Evolutionary conservation across 2,888 invertebrate species (phyloP).

Genomic region (Gonocerus acuteangulatus): DNA sequence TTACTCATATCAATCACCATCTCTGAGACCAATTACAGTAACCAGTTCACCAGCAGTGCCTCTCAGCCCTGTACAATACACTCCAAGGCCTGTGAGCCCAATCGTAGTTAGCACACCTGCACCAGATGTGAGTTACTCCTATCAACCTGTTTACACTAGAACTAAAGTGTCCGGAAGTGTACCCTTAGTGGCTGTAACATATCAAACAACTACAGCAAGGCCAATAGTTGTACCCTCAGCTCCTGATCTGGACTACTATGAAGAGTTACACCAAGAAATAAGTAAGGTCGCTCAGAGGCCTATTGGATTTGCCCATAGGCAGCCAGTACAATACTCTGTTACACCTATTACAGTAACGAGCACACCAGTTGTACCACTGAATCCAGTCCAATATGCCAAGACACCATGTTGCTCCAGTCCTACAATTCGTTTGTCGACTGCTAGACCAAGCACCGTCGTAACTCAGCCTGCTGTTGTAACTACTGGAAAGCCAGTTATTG

Average conservation of each 20-base stretch:
- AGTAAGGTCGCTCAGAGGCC: constrained; percentile 2
- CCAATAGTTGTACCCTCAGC: constrained; percentile 3
- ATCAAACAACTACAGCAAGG: background rate
- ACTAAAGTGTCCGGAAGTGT: background rate
- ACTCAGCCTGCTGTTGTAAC: constrained; percentile 10
- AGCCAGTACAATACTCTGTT: constrained; percentile 2
- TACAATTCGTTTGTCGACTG: constrained; percentile 1
- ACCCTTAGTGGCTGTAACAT: background rate
- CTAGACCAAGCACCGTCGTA: constrained; percentile 7
- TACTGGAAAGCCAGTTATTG: constrained; percentile 26
- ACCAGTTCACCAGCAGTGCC: constrained; percentile 32
- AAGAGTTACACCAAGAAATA: constrained; percentile 4
- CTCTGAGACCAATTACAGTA: constrained; percentile 16
- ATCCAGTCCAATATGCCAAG: constrained; percentile 33
- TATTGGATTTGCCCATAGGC: constrained; percentile 1
- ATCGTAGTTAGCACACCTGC: constrained; percentile 24
- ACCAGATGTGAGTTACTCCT: constrained; percentile 5
- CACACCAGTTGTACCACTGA: constrained; percentile 35
- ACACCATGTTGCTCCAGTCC: constrained; percentile 20
- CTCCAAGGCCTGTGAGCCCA: constrained; percentile 4
- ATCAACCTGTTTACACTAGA: constrained; percentile 4
- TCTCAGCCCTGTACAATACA: constrained; percentile 32
- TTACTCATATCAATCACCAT: constrained; percentile 10
- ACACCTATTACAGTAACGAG: constrained; percentile 32
- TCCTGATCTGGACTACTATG: constrained; percentile 17